Conservation (phyloP, 1,140 invertebrate genomes). For the Drosophila orosa region DNA sequence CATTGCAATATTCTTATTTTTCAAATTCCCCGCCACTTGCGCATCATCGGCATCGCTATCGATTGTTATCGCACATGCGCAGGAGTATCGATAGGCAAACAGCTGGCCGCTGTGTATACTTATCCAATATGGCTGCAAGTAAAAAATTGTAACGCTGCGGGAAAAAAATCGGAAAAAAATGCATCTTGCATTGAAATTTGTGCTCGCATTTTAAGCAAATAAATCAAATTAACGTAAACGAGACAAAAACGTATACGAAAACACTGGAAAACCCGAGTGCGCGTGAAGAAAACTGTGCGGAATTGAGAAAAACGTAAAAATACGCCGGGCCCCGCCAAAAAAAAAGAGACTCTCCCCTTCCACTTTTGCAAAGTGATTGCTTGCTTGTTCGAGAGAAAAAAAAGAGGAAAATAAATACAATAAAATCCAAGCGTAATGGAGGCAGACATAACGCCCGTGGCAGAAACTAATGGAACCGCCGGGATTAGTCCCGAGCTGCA, state of each 20-base stretch:
- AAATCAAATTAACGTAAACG: background rate
- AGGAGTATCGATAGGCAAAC: constrained; percentile 50
- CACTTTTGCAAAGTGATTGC: constrained; percentile 18
- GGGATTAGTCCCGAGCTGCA: constrained; percentile 18
- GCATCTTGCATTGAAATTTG: constrained; percentile 28
- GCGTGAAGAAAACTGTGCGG: background rate
- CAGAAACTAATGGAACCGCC: constrained; percentile 39
- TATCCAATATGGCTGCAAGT: constrained; percentile 69
- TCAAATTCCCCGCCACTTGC: constrained; percentile 27
- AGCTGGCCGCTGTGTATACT: constrained; percentile 64
- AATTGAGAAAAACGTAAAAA: constrained; percentile 6
- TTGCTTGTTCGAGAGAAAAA: constrained; percentile 20
- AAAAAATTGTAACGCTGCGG: constrained; percentile 43
- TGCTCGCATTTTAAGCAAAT: background rate
- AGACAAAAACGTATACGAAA: background rate
- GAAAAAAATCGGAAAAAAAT: constrained; percentile 30
- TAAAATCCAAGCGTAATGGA: constrained; percentile 46
- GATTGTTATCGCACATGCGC: constrained; percentile 58
- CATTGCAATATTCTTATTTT: constrained; percentile 3
- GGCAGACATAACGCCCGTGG: constrained; percentile 52
- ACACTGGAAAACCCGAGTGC: constrained; percentile 18
- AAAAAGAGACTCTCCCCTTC: constrained; percentile 21
- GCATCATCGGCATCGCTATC: constrained; percentile 10
- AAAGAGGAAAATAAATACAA: constrained; percentile 15
- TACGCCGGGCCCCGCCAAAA: constrained; percentile 51